Conservation (phyloP, 2,888 invertebrate species). For the Physocephala rufipes region DNA sequence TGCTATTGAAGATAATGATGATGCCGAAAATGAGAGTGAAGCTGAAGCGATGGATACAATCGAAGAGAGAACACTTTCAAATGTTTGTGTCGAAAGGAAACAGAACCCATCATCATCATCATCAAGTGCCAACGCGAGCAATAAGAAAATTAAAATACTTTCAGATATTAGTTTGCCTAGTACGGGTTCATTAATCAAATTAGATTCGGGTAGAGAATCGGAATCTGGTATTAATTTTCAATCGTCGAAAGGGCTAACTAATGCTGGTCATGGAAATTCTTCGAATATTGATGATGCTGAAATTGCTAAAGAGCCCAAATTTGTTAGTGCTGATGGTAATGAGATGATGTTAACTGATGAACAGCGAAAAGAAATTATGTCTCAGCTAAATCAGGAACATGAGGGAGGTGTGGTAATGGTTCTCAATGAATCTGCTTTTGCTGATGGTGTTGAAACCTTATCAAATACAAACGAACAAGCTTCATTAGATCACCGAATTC, state of each 20-base stretch:
- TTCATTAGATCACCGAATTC: conserved; percentile 30
- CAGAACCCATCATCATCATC: conserved; percentile 46
- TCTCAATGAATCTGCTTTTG: conserved; percentile 53
- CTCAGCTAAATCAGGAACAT: conserved; percentile 63
- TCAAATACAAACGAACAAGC: conserved; percentile 41
- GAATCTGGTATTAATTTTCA: conserved; percentile 70
- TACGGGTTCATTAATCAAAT: conserved; percentile 49
- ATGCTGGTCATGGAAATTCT: conserved; percentile 17
- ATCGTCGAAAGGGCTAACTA: conserved; percentile 28
- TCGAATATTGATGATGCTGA: conserved; percentile 24
- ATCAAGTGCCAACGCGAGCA: conserved; percentile 20
- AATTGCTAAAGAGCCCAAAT: conserved; percentile 61
- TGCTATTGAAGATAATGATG: conserved; percentile 67
- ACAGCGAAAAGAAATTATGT: conserved; percentile 64
- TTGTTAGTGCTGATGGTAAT: conserved; percentile 67
- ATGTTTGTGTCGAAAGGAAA: neutral
- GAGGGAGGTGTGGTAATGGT: conserved; percentile 65
- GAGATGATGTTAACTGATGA: conserved; percentile 64
- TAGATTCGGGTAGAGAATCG: conserved; percentile 67
- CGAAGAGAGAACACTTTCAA: conserved; percentile 12
- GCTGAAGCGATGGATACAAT: conserved; percentile 40
- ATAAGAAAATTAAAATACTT: conserved; percentile 68
- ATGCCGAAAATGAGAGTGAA: conserved; percentile 47
- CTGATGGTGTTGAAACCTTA: conserved; percentile 33
- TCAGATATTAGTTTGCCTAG: conserved; percentile 64